phyloP scores from a whole-genome alignment of 2,888 invertebrate genomes.

The Thera britannica region DNA sequence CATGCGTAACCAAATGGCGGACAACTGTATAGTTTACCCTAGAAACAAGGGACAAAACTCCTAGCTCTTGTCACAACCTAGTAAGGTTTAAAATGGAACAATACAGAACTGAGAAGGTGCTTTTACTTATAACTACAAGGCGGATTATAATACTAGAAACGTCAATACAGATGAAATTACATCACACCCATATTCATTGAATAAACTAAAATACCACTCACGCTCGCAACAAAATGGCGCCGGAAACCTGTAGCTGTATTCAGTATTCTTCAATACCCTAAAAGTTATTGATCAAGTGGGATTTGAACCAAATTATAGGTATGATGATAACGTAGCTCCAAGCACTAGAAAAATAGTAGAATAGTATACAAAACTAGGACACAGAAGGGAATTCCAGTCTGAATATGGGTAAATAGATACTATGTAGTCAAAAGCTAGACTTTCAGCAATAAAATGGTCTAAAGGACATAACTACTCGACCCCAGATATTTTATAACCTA shows the following conservation, averaged over 20 bases:
- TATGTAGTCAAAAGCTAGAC: background rate
- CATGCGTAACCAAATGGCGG: constrained; percentile 87
- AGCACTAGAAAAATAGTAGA: too few species aligned
- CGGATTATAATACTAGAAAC: constrained; percentile 17
- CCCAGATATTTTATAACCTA: background rate
- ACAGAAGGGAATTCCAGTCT: too few species aligned
- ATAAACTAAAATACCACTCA: background rate
- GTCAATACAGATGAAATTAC: constrained; percentile 8
- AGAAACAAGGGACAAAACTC: constrained; percentile 71
- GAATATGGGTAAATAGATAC: constrained; percentile 2
- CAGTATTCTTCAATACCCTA: too few species aligned
- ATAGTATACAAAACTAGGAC: too few species aligned
- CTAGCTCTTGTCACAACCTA: constrained; percentile 56
- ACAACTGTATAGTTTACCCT: constrained; percentile 84
- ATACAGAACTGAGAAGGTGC: constrained; percentile 36
- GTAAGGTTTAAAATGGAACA: constrained; percentile 47
- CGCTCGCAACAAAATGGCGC: background rate
- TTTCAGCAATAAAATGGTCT: constrained; percentile 4
- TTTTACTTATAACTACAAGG: constrained; percentile 36
- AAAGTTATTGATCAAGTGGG: too few species aligned
- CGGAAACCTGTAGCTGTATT: too few species aligned
- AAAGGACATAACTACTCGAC: constrained; percentile 6
- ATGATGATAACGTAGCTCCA: too few species aligned
- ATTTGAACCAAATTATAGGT: too few species aligned
- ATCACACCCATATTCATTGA: constrained; percentile 5